Evolutionary conservation across 2,797 vertebrate species (phyloP).

Genomic region (Enteromius afrohamiltoni): DNA sequence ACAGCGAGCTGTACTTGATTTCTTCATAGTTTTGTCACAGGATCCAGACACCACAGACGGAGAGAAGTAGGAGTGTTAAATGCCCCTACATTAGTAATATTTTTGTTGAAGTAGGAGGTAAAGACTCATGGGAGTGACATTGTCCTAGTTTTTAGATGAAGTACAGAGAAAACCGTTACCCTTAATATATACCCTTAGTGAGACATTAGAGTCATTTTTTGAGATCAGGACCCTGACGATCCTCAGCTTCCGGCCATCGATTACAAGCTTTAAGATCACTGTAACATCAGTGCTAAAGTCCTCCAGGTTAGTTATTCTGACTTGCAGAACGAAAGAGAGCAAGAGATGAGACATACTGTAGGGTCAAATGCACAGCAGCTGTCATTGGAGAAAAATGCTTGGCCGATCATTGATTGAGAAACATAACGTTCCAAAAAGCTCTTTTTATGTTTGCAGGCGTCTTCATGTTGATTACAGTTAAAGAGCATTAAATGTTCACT

Average conservation of each 20-base stretch:
- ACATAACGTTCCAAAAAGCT: background rate
- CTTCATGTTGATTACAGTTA: background rate
- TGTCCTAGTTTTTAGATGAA: background rate
- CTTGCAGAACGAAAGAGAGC: background rate
- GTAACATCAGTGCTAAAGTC: background rate
- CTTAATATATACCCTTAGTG: background rate
- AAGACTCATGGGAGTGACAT: background rate
- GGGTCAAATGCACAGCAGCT: too few species aligned
- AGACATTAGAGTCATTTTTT: background rate
- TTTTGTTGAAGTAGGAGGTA: background rate
- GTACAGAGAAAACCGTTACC: background rate
- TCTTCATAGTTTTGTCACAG: background rate
- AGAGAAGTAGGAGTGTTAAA: background rate
- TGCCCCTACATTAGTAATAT: background rate
- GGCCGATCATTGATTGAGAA: background rate
- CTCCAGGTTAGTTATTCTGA: background rate
- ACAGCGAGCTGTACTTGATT: background rate
- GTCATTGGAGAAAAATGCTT: background rate
- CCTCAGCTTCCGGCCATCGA: background rate
- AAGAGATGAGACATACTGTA: background rate
- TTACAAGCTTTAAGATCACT: background rate
- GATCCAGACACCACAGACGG: background rate
- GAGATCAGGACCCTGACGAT: background rate
- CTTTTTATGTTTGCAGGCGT: background rate
- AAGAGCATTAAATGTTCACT: background rate